phyloP scores from a whole-genome alignment of 2,113 vertebrate genomes.

The Melanotaenia duboulayi region DNA sequence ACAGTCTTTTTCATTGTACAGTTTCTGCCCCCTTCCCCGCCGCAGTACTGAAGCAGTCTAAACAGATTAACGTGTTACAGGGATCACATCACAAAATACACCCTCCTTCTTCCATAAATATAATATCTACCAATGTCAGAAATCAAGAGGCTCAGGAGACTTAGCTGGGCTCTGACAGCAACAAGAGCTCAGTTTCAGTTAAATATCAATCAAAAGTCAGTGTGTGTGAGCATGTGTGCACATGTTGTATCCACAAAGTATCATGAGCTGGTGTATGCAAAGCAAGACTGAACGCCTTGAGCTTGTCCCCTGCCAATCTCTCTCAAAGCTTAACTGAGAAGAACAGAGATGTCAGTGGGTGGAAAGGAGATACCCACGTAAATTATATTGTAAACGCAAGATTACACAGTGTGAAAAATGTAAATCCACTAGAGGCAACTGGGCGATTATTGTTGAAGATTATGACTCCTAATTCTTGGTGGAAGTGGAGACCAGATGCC shows the following conservation, averaged over 20 bases:
- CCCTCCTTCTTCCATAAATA: constrained; percentile 68
- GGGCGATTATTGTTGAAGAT: constrained; percentile 77
- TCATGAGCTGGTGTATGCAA: constrained; percentile 67
- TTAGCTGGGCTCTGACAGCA: constrained; percentile 80
- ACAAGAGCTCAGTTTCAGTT: constrained; percentile 82
- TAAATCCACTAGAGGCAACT: constrained; percentile 76
- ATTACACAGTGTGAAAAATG: constrained; percentile 81
- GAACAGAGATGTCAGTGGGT: constrained; percentile 77
- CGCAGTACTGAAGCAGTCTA: constrained; percentile 78
- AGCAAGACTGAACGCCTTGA: constrained; percentile 66
- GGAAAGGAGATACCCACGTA: constrained; percentile 75
- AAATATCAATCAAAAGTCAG: constrained; percentile 82
- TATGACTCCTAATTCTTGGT: constrained; percentile 75
- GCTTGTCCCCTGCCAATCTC: constrained; percentile 83
- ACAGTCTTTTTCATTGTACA: constrained; percentile 63
- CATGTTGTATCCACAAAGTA: constrained; percentile 58
- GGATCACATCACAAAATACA: constrained; percentile 80
- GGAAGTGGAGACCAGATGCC: constrained; percentile 60
- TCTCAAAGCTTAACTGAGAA: constrained; percentile 59
- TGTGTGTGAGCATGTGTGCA: constrained; percentile 20
- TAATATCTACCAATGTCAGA: constrained; percentile 80
- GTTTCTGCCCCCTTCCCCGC: constrained; percentile 61
- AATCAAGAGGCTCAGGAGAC: constrained; percentile 79
- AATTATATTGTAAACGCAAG: constrained; percentile 82
- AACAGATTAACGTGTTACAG: constrained; percentile 84